Evolutionary conservation across 2,888 invertebrate genomes (phyloP).

Genomic region (Habrosyne pyritoides): DNA sequence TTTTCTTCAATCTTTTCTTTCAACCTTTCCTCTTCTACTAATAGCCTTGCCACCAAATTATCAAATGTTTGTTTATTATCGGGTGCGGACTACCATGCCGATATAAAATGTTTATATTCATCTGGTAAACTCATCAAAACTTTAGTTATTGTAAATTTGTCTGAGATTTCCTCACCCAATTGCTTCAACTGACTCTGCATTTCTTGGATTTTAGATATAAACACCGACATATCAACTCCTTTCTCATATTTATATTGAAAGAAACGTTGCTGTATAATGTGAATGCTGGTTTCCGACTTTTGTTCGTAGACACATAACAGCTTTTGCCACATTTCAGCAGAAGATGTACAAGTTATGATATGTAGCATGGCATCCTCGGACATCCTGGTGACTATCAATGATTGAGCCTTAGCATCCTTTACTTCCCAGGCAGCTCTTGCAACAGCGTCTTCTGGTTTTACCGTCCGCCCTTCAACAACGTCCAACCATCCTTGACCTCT

Average conservation of each 20-base stretch:
- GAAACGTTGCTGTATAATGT: too few relatives aligned
- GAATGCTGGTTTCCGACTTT: too few relatives aligned
- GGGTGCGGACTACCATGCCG: conserved; percentile 39
- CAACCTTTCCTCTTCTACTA: too few relatives aligned
- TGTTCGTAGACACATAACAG: conserved; percentile 42
- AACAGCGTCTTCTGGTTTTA: conserved; percentile 27
- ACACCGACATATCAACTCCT: conserved; percentile 30
- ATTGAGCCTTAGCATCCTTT: conserved; percentile 37
- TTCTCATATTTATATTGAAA: too few relatives aligned
- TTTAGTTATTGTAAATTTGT: conserved; percentile 43
- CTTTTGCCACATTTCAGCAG: conserved; percentile 42
- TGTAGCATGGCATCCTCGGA: conserved; percentile 37
- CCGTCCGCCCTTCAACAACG: conserved; percentile 21
- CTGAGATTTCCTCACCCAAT: conserved; percentile 31
- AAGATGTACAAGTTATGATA: conserved; percentile 31
- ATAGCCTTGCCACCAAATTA: conserved; percentile 30
- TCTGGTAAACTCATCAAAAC: conserved; percentile 42
- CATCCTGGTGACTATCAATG: conserved; percentile 34
- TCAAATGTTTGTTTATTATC: conserved; percentile 28
- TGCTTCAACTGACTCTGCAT: conserved; percentile 32
- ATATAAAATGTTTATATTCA: conserved; percentile 45
- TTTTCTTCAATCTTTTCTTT: too few relatives aligned
- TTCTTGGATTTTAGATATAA: conserved; percentile 39
- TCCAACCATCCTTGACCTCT: conserved; percentile 25
- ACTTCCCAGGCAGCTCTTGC: too few relatives aligned